phyloP scores from a whole-genome alignment of 2,797 vertebrate species.

The Phyllotis vaccarum region DNA sequence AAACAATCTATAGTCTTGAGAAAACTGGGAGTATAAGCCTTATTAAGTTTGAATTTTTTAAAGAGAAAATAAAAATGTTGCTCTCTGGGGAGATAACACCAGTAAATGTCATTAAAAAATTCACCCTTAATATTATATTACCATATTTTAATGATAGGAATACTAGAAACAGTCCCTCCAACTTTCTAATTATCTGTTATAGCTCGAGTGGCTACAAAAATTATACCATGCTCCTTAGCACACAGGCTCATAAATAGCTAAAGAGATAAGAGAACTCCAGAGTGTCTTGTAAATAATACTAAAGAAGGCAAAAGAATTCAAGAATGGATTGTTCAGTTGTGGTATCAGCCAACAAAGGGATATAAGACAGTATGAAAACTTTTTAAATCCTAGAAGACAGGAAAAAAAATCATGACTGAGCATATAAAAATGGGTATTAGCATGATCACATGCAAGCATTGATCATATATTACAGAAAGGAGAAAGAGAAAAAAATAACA shows the following conservation, averaged over 20 bases:
- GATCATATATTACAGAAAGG: not conserved
- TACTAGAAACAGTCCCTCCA: not conserved
- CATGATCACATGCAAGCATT: not conserved
- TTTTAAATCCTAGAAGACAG: constrained; percentile 8
- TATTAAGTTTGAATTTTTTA: not conserved
- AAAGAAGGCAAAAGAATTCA: not conserved
- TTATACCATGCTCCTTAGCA: not conserved
- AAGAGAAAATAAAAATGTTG: not conserved
- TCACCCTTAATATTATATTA: not conserved
- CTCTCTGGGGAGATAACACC: not conserved
- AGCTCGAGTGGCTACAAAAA: not conserved
- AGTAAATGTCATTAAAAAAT: not conserved
- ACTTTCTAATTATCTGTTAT: not conserved
- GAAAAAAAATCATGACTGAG: not conserved
- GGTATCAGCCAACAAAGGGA: not conserved
- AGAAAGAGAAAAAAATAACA: not conserved
- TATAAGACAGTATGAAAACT: not conserved
- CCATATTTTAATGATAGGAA: not conserved
- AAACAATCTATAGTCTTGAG: not conserved
- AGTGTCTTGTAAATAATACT: not conserved
- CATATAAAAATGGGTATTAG: not conserved
- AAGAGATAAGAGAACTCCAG: not conserved
- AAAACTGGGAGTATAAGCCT: not conserved
- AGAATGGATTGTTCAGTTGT: not conserved
- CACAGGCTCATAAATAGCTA: not conserved